A percentile compares a stretch with the other conserved stretches of the same genome.
These are phyloP conservation scores for Plagodis pulveraria DNA, from an alignment of 2,888 invertebrate species.

Conservation along the genomic window DNA sequence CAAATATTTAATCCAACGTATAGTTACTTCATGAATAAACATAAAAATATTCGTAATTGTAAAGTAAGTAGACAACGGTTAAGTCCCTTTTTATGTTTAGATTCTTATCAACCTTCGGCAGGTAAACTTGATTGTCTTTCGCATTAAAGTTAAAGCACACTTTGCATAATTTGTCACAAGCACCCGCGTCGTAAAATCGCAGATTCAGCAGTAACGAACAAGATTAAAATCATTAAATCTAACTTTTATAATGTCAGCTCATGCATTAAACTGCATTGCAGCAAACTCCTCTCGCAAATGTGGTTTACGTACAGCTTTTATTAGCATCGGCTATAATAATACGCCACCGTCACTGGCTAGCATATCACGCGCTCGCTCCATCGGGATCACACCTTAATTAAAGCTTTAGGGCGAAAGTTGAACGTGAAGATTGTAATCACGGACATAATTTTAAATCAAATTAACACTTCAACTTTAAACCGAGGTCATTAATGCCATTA, in stretches of 20 bases:
- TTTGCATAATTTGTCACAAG: conserved; percentile 60
- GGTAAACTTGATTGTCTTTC: conserved; percentile 28
- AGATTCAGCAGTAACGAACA: conserved; percentile 49
- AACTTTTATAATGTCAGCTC: conserved; percentile 64
- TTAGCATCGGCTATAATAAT: conserved; percentile 48
- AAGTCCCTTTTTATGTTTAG: conserved; percentile 17
- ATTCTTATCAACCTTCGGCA: conserved; percentile 19
- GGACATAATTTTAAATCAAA: conserved; percentile 84
- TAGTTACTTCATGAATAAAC: conserved; percentile 9
- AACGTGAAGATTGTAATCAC: conserved; percentile 79
- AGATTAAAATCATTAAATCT: conserved; percentile 59
- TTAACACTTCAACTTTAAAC: conserved; percentile 85
- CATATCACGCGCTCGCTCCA: conserved; percentile 63
- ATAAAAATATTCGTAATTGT: conserved; percentile 23
- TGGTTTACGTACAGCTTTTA: conserved; percentile 53
- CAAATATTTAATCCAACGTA: conserved; percentile 7
- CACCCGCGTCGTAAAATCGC: conserved; percentile 49
- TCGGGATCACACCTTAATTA: conserved; percentile 75
- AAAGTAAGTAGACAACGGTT: conserved; percentile 17
- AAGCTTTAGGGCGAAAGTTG: conserved; percentile 79
- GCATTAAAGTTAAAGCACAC: conserved; percentile 31
- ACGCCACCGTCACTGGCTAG: conserved; percentile 38
- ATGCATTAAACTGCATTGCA: conserved; percentile 63
- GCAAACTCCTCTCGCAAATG: conserved; percentile 51
- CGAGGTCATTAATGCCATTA: conserved; percentile 83